Conservation (phyloP, 2,113 vertebrate species). For the Syngnathus typhle region DNA sequence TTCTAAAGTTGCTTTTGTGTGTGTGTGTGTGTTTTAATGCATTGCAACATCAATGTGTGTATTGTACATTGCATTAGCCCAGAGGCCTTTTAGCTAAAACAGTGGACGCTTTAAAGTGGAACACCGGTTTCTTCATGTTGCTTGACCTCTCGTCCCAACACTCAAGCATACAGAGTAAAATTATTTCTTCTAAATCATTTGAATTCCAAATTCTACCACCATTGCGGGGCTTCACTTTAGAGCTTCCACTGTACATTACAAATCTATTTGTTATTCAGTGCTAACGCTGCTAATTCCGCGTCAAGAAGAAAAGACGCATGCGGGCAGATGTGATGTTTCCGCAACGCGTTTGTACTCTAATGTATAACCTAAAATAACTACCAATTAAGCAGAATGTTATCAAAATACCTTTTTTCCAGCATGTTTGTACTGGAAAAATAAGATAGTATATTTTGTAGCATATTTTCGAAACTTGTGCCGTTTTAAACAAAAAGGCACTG, state of each 20-base stretch:
- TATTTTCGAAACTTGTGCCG: conserved; percentile 32
- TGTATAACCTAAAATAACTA: conserved; percentile 40
- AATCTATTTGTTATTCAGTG: conserved; percentile 6
- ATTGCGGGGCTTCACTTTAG: neutral
- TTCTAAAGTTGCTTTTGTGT: neutral
- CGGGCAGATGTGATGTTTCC: conserved; percentile 31
- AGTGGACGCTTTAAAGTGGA: neutral
- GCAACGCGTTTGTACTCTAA: conserved; percentile 36
- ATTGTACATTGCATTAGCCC: conserved; percentile 44
- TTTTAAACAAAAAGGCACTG: conserved; percentile 28
- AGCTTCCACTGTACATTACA: neutral
- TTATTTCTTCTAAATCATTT: too few species aligned
- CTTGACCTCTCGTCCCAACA: neutral
- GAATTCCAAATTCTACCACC: neutral
- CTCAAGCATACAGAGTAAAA: too few species aligned
- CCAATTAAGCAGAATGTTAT: conserved; percentile 46
- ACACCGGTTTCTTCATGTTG: neutral
- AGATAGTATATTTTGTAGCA: conserved; percentile 22
- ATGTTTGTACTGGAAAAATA: conserved; percentile 33
- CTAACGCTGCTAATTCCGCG: conserved; percentile 12
- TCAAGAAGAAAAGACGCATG: conserved; percentile 26
- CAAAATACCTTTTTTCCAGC: conserved; percentile 39
- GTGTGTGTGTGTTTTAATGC: neutral
- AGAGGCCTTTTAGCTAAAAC: conserved; percentile 57
- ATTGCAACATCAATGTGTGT: conserved; percentile 29